Evolutionary conservation across 1,140 invertebrate species (phyloP).

Genomic region (Armadillidium nasatum): DNA sequence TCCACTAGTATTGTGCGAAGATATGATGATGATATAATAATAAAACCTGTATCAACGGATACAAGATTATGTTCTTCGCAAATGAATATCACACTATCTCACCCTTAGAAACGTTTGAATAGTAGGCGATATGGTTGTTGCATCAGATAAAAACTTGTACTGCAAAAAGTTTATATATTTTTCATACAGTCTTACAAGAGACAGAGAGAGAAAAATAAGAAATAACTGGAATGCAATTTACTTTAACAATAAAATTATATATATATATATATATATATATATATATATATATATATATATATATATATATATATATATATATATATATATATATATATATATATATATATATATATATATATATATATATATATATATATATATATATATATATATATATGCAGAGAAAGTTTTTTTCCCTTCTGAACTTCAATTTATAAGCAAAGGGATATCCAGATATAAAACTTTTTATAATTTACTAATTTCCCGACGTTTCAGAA

Average conservation of each 20-base stretch:
- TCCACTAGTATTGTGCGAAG: neutral
- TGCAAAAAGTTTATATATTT: neutral
- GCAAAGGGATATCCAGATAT: no score
- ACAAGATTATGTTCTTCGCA: neutral
- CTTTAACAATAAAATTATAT: neutral
- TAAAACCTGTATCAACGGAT: neutral
- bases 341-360: conserved; percentile 4
- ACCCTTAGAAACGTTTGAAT: conserved; percentile 6
- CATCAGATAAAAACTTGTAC: conserved; percentile 9
- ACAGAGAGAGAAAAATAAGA: no score
- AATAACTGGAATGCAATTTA: conserved; percentile 1
- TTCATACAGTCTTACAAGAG: neutral
- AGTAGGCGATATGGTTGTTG: conserved; percentile 9
- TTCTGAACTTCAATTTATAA: no score
- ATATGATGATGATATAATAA: neutral
- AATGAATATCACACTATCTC: conserved; percentile 8
- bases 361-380: conserved; percentile 13
- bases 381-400: neutral
- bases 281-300: neutral
- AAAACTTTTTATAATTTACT: no score
- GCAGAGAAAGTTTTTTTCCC: neutral
- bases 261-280: conserved; percentile 3
- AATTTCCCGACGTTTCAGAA: no score
- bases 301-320: neutral
- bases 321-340: neutral